Evolutionary conservation across 2,888 invertebrate species (phyloP).

Genomic region (Caradrina clavipalpis): DNA sequence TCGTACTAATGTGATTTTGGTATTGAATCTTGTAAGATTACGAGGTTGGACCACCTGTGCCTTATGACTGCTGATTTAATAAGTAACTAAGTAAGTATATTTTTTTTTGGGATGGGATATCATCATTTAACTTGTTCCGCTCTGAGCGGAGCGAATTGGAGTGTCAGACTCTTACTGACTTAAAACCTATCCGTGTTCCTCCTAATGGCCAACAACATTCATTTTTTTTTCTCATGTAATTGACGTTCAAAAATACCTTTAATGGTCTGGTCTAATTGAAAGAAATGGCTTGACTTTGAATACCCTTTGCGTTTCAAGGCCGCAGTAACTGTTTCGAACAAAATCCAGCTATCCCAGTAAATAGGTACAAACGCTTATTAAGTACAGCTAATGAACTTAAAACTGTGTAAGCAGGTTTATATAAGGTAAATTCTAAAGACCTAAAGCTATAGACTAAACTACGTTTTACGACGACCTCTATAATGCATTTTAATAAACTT

Average conservation of each 20-base stretch:
- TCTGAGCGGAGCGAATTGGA: no score
- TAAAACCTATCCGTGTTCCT: no score
- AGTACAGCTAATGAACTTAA: not conserved
- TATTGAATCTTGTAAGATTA: constrained; percentile 37
- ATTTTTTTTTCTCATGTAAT: no score
- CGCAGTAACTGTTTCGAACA: no score
- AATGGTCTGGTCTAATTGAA: no score
- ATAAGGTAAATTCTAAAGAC: not conserved
- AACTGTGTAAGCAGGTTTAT: not conserved
- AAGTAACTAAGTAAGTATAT: not conserved
- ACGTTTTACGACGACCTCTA: constrained; percentile 35
- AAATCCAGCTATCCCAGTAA: not conserved
- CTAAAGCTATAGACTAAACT: constrained; percentile 17
- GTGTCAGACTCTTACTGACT: no score
- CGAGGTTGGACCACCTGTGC: constrained; percentile 47
- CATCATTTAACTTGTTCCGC: no score
- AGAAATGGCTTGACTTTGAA: no score
- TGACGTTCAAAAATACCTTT: no score
- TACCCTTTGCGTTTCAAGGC: no score
- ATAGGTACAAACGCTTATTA: not conserved
- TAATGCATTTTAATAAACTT: constrained; percentile 47
- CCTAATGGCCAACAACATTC: no score
- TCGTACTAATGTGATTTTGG: constrained; percentile 45
- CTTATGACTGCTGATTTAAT: constrained; percentile 17
- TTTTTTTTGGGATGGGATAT: no score